Percentiles rank a stretch among this genome's conserved stretches.
Evolutionary conservation across 1,140 invertebrate species (phyloP).

Genomic region (Zeugodacus cucurbitae): DNA sequence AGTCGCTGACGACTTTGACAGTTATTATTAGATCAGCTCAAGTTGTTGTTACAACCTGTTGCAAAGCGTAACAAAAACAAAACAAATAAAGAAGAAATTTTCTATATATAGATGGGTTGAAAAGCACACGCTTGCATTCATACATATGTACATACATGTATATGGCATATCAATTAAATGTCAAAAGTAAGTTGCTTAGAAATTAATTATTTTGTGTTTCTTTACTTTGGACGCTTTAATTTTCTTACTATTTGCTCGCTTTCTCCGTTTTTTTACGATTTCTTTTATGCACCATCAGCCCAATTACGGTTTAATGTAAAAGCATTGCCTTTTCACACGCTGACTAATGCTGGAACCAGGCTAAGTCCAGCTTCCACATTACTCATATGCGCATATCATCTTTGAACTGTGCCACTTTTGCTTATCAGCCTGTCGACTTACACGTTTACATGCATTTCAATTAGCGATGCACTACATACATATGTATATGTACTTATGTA

Average conservation of each 20-base stretch:
- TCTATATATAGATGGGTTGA: not conserved
- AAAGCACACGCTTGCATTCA: not conserved
- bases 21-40: constrained; percentile 4
- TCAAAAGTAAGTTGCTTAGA: too few species aligned
- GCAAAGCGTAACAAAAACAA: not conserved
- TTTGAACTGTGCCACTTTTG: constrained; percentile 17
- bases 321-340: not conserved
- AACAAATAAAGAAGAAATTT: too few species aligned
- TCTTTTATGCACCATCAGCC: not conserved
- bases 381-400: not conserved
- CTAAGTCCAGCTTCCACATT: constrained; percentile 11
- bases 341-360: not conserved
- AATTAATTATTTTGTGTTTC: too few species aligned
- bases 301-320: not conserved
- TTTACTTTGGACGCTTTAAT: too few species aligned
- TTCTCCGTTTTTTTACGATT: not conserved
- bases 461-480: not conserved
- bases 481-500: too few species aligned
- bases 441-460: not conserved
- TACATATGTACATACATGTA: not conserved
- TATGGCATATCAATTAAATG: too few species aligned
- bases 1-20: not conserved
- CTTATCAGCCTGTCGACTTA: not conserved
- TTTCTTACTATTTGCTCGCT: too few species aligned
- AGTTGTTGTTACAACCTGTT: not conserved